Evolutionary conservation across 1,140 invertebrate genomes (phyloP), one percentile per base, ranked within the genome.

Genomic region (Drosophila sulfurigaster): DNA sequence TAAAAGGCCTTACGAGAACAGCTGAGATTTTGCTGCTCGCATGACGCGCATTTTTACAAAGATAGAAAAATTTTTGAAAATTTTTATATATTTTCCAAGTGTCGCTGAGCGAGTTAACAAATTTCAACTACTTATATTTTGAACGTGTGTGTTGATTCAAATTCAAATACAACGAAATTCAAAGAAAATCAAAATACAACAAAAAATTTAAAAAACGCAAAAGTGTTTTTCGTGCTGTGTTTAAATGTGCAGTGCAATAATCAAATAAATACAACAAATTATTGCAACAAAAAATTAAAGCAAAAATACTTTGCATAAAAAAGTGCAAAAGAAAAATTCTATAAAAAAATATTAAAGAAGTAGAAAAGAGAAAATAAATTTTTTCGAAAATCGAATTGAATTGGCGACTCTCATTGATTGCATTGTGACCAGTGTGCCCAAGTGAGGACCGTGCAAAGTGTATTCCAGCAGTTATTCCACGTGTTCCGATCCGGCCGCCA

Each of bases 1-100:
- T 92, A 92, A 92, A 91, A 92, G 91, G 91, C 92, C 92, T 92
- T 92, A 91, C 89, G 91, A 92, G 88, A 92, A 91, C 91, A 91
- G 92, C 87, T 91, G 91, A 91, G 82, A 91, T 91, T 92, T 92
- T 64, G 83, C 76, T 86, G 79, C 79, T 92, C 91, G 91, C 87
- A 92, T 91, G 91, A 91, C 91, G 89, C 78, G 91, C 82, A 87
- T 75, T 78, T 81, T 81, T 57, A 66, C 60, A 74, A 81, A 79
- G 63, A 83, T 69, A 79, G 57, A 79, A 79, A 72, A 73, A 57
- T 78, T 68, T 70, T 68, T 68, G 48, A 65, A 62, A 70, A 82
- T 60, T 86, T 77, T 81, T 58, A 66, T 75, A 73, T 67, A 58
- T 65, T 66, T 79, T 69, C 65, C 64, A 78, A 68, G 78, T 75